Conservation (phyloP, 2,888 invertebrate genomes). For the Eilema caniola region DNA sequence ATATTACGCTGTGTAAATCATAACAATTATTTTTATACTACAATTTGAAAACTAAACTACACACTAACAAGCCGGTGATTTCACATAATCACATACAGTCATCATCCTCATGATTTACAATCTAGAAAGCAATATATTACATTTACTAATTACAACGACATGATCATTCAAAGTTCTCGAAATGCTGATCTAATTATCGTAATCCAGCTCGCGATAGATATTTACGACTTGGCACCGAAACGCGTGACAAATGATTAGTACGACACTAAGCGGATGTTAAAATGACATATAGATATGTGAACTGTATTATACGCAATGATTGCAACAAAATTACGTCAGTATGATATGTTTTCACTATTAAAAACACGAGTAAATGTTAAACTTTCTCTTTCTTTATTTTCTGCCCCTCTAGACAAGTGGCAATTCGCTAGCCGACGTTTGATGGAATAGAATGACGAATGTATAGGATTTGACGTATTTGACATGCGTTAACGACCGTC, state of each 20-base stretch:
- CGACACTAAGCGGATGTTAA: slow-evolving; percentile 21
- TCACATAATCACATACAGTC: not conserved
- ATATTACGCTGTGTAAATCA: no score
- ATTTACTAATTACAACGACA: slow-evolving; percentile 23
- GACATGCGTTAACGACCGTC: no score
- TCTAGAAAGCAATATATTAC: slow-evolving; percentile 10
- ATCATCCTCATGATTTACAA: slow-evolving; percentile 14
- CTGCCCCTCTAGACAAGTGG: no score
- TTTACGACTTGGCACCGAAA: slow-evolving; percentile 28
- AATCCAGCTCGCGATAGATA: slow-evolving; percentile 21
- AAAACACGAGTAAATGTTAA: not conserved
- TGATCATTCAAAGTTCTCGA: slow-evolving; percentile 25
- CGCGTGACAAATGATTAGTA: slow-evolving; percentile 22
- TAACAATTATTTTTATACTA: no score
- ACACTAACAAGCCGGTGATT: not conserved
- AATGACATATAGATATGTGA: slow-evolving; percentile 16
- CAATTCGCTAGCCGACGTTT: no score
- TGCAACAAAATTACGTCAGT: not conserved
- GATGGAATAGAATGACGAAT: no score
- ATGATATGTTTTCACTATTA: not conserved
- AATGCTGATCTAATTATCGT: slow-evolving; percentile 28
- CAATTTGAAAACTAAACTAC: no score
- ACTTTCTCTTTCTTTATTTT: no score
- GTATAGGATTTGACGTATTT: no score
- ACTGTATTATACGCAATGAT: slow-evolving; percentile 5